A percentile compares a stretch with the other conserved stretches of the same genome.
Evolutionary conservation across 2,888 invertebrate species (phyloP).

Genomic region (Cistogaster globosa): DNA sequence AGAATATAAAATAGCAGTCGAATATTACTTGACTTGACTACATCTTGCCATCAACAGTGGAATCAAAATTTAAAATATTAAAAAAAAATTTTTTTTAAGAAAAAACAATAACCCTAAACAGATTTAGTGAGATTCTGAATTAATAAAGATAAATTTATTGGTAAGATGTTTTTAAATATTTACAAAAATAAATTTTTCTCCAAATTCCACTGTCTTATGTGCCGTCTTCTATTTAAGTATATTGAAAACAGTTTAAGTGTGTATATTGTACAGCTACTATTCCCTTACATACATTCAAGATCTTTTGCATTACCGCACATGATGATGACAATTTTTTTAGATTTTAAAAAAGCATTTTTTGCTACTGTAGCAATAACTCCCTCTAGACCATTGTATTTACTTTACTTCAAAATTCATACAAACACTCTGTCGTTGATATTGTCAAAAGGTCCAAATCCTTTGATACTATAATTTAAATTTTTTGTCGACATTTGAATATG

Average conservation of each 20-base stretch:
- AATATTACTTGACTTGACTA: constrained; percentile 44
- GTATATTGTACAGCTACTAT: constrained; percentile 31
- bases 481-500: constrained; percentile 50
- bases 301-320: background rate
- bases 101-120: no score
- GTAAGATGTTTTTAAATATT: no score
- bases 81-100: no score
- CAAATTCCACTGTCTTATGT: constrained; percentile 10
- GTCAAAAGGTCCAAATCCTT: constrained; percentile 65
- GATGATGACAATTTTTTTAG: background rate
- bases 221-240: constrained; percentile 9
- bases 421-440: constrained; percentile 42
- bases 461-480: constrained; percentile 59
- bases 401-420: constrained; percentile 11
- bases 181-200: no score
- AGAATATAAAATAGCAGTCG: constrained; percentile 46
- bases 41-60: constrained; percentile 16
- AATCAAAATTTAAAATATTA: background rate
- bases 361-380: constrained; percentile 37
- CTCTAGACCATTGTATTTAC: constrained; percentile 37
- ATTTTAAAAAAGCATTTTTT: constrained; percentile 15
- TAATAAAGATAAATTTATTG: no score
- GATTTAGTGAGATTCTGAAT: no score
- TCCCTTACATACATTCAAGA: constrained; percentile 10
- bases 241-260: constrained; percentile 55